Conservation (phyloP, 2,888 invertebrate species). For the Dasypogon diadema region DNA sequence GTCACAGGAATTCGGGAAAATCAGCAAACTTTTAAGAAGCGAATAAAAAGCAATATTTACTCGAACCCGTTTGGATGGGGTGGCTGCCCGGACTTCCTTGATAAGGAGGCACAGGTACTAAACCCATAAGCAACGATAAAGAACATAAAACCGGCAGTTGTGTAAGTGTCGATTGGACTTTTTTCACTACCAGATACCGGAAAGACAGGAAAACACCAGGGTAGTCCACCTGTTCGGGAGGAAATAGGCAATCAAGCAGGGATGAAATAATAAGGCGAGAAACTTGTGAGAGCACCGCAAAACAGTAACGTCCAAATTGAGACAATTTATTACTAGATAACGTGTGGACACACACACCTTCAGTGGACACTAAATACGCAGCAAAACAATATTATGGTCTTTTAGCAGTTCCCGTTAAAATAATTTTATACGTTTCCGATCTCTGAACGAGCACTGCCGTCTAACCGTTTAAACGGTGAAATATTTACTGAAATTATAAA, state of each 20-base stretch:
- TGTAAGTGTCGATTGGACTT: slow-evolving; percentile 5
- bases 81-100: neutral
- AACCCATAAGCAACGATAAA: neutral
- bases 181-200: neutral
- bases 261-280: neutral
- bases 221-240: slow-evolving; percentile 13
- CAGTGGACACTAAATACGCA: slow-evolving; percentile 4
- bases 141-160: neutral
- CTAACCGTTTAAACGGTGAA: neutral
- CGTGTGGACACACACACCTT: slow-evolving; percentile 17
- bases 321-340: slow-evolving; percentile 19
- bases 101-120: neutral
- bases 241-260: slow-evolving; percentile 6
- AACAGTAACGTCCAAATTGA: neutral
- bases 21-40: neutral
- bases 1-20: neutral
- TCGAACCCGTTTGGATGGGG: neutral
- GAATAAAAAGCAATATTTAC: neutral
- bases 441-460: neutral
- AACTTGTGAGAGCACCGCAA: slow-evolving; percentile 5
- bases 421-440: neutral
- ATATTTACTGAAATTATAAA: slow-evolving; percentile 11
- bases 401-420: neutral
- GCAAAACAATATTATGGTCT: neutral
- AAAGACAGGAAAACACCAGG: neutral